Evolutionary conservation across 2,113 vertebrate species (phyloP).

Genomic region (Hyperopisus bebe): DNA sequence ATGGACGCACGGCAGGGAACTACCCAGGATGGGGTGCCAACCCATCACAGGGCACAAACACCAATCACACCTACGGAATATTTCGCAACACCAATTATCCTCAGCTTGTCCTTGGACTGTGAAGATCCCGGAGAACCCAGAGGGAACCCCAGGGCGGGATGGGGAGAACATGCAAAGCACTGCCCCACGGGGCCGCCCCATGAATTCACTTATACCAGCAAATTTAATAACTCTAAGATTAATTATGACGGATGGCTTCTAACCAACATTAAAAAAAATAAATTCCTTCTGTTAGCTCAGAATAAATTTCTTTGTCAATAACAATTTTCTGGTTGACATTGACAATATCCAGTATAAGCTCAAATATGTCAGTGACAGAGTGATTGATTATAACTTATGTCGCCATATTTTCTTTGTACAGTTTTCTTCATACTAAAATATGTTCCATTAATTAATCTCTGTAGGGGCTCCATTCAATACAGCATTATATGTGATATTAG

Average conservation of each 20-base stretch:
- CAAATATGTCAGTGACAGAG: not conserved
- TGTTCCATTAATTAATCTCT: not conserved
- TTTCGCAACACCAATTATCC: not conserved
- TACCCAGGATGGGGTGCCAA: no score
- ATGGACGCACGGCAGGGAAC: not conserved
- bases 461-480: not conserved
- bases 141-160: not conserved
- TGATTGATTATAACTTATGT: constrained; percentile 14
- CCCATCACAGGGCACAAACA: no score
- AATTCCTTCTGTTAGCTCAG: not conserved
- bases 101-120: not conserved
- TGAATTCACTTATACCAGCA: not conserved
- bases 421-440: not conserved
- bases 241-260: not conserved
- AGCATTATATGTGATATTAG: not conserved
- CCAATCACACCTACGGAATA: not conserved
- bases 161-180: not conserved
- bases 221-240: not conserved
- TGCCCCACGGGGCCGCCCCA: not conserved
- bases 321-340: constrained; percentile 4
- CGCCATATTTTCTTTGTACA: not conserved
- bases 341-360: not conserved
- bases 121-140: not conserved
- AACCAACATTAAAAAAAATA: constrained; percentile 9
- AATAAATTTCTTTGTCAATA: constrained; percentile 17